Evolutionary conservation across 2,797 vertebrate species (phyloP), one percentile per base, ranked within the genome.

Genomic region (Gouania willdenowi): DNA sequence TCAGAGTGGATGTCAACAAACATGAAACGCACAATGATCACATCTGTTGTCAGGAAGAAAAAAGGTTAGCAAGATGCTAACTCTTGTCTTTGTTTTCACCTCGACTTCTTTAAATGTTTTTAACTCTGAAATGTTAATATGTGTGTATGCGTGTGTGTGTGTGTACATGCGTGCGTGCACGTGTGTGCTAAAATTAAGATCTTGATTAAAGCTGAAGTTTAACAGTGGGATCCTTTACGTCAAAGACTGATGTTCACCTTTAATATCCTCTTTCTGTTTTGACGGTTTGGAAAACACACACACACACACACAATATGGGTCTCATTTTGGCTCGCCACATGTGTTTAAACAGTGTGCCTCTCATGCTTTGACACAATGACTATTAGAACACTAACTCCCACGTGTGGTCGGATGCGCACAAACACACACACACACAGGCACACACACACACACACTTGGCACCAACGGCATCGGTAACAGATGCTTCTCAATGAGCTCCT

Each of bases 211-310:
- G 77, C 68, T 68, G 76, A 82, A 71, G 76, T 77, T 70, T 52
- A 82, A 56, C 78, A 82, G 78, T 72, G 73, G 81, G 79, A 79
- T 68, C 71, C 71, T 73, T 75, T 65, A 73, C 75, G 81, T 84
- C 75, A 84, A 82, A 82, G 73, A 61, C 56, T 73, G 76, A 77
- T 77, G 73, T 81, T 82, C 71, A 82, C 81, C 75, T 80, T 81
- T 83, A 62, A 79, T 65, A 70, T 67, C 40, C 51, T 52, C 51
- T 52, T 26, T 74, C n/a, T n/a, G n/a, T 76, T 77, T 81, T 77
- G 75, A 80, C 72, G 75, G 40, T 52, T 35, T 41, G 23, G 42
- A 42, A 69, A 41, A 52, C 26, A 35, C 39, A 50, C 38, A 8
- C 26, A 34, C 38, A 50, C 30, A 21, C 41, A 32, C 10, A 16